Evolutionary conservation across 2,113 vertebrate species (phyloP), one percentile per base, ranked within the genome.

Genomic region (Malurus melanocephalus): DNA sequence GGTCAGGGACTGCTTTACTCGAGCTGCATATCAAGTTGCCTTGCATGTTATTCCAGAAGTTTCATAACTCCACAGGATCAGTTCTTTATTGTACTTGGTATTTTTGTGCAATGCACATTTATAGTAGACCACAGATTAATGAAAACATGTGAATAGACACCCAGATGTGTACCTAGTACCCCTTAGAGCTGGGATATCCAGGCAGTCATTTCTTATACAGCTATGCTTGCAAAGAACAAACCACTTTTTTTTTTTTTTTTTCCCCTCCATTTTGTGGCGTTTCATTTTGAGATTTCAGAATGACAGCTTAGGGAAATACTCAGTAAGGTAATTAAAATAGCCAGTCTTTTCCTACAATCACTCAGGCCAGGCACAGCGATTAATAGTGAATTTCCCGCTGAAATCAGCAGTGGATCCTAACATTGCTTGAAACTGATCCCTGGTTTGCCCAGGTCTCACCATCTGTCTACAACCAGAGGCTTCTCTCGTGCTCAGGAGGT

Each of bases 1-100:
- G 77, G 92, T 94, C 81, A 92, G 80, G 51, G 55, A 69, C 81
- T 87, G 72, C 59, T 62, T 78, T 92, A 65, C 55, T 89, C 66
- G 85, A 82, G 71, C 75, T 90, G 85, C 48, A 22, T 88, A 89
- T 82, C 52, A 90, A 92, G 59, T 79, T 51, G 62, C 33, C 21
- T 9, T 28, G 35, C 30, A n/a, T 42, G 40, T 19, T 80, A 30
- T 59, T 93, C 79, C 56, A 23, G 43, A 89, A 84, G 56, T 80
- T 94, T 76, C 59, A 52, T 35, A 80, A 79, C 51, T 49, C 35
- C 35, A 48, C 38, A n/a, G 43, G 32, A 62, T 24, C 59, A 48
- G 18, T 82, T 72, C 15, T 76, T 65, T 35, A n/a, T 45, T 48
- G 21, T 73, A 33, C 7, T 87, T 49, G 16, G 17, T 21, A 64